These are phyloP conservation scores for Nycteola revayana DNA, from an alignment of 2,888 invertebrate species.

Conservation along the genomic window DNA sequence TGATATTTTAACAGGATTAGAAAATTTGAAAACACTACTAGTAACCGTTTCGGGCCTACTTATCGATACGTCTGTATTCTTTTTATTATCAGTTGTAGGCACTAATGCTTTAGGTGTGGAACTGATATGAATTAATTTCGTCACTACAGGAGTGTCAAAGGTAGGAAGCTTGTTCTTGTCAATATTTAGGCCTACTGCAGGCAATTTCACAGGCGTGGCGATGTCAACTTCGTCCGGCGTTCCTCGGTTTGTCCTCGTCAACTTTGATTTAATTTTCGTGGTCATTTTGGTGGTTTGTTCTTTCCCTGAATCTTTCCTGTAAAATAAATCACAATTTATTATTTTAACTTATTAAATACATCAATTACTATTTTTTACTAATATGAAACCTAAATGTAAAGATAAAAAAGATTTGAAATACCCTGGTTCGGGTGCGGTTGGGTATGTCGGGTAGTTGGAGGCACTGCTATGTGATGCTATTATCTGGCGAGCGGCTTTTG, in stretches of 20 bases:
- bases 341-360: too few relatives aligned
- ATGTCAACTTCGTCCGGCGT: constrained; percentile 25
- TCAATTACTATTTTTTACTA: too few relatives aligned
- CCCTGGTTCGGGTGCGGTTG: constrained; percentile 24
- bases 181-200: constrained; percentile 52
- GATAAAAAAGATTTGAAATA: too few relatives aligned
- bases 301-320: constrained; percentile 35
- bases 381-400: too few relatives aligned
- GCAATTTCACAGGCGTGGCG: constrained; percentile 44
- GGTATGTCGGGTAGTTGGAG: constrained; percentile 44
- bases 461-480: constrained; percentile 79
- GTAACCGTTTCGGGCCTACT: constrained; percentile 32
- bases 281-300: constrained; percentile 38
- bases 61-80: constrained; percentile 10
- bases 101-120: constrained; percentile 20
- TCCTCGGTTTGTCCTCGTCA: constrained; percentile 44
- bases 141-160: constrained; percentile 27
- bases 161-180: constrained; percentile 58
- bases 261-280: constrained; percentile 52
- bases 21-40: constrained; percentile 47
- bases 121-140: constrained; percentile 9
- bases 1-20: constrained; percentile 49
- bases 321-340: background rate
- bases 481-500: constrained; percentile 83
- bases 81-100: constrained; percentile 8